Base-by-base conservation (phyloP, 2,888 invertebrate species). In the Thera obeliscata region DNA sequence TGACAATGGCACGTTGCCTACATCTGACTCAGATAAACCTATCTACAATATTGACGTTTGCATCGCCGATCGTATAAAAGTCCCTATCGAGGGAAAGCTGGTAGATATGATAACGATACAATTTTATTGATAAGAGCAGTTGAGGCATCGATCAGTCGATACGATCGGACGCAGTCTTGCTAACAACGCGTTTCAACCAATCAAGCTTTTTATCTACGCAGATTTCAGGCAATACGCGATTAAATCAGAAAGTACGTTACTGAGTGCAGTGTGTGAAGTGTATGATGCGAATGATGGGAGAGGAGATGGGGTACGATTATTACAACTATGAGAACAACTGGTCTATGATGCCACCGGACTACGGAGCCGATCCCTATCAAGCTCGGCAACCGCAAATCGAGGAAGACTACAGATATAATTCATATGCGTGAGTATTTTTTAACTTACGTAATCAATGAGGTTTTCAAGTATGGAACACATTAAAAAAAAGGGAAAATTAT, bases 321-420 rank as follows among this genome's bases (percentile, higher is more conserved):
- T 91, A 91, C 72, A 87, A 86, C 71, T 95, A 95, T 79, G 96
- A 96, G 79, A 94, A 94, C 78, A 94, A 95, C 80, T 96, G 96
- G 96, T 94, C 96, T 68, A 94, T 95, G 75, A 95, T 96, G 75
- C 96, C 96, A 8, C 95, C 96, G 80, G 96, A 96, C 86, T 96
- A 96, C 84, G 94, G 95, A 52, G 94, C 91, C 71, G 92, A 92
- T 84, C 94, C 88, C 5, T 90, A 87, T 77, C 91, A 89, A 77
- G 77, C 85, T 7, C 81, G 91, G 2, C 91, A 90, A 73, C 87
- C 88, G 62, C 90, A 88, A 68, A 67, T 82, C 3, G 96, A 96
- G 56, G 96, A 96, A 61, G 96, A 96, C 80, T 96, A 96, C 85
- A 94, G 96, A 91, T 95, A 94, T 75, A 92, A 89, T 62, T 90